Conservation (phyloP, 2,888 invertebrate genomes). For the Calameuta filiformis region DNA sequence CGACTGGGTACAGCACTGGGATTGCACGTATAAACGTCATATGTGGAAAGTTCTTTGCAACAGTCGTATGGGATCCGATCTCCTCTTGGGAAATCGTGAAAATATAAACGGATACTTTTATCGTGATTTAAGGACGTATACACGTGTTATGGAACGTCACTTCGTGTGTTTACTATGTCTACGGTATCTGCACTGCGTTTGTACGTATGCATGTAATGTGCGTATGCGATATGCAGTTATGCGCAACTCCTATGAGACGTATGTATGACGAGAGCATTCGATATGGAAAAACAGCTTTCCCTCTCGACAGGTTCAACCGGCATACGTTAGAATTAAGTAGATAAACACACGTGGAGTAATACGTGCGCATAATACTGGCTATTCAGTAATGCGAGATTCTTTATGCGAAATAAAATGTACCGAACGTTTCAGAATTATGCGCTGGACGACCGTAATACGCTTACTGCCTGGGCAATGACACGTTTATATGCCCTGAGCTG, state of each 20-base stretch:
- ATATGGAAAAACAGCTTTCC: constrained; percentile 64
- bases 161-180: background rate
- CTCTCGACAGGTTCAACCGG: constrained; percentile 59
- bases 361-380: constrained; percentile 40
- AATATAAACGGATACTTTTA: background rate
- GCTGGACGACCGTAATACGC: background rate
- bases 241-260: constrained; percentile 36
- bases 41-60: background rate
- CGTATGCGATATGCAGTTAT: constrained; percentile 30
- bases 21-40: background rate
- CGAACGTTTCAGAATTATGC: constrained; percentile 31
- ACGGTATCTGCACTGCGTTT: background rate
- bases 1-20: background rate
- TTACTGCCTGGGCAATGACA: background rate
- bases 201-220: background rate
- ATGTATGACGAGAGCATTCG: constrained; percentile 52
- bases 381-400: background rate
- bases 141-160: background rate
- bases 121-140: background rate
- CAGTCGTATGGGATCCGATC: background rate
- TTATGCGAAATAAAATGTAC: constrained; percentile 44
- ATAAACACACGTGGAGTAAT: constrained; percentile 59
- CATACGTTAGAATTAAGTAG: constrained; percentile 59
- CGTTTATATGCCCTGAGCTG: background rate
- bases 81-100: background rate